Evolutionary conservation across 2,888 invertebrate species (phyloP).

Genomic region (Aphodius granarius): DNA sequence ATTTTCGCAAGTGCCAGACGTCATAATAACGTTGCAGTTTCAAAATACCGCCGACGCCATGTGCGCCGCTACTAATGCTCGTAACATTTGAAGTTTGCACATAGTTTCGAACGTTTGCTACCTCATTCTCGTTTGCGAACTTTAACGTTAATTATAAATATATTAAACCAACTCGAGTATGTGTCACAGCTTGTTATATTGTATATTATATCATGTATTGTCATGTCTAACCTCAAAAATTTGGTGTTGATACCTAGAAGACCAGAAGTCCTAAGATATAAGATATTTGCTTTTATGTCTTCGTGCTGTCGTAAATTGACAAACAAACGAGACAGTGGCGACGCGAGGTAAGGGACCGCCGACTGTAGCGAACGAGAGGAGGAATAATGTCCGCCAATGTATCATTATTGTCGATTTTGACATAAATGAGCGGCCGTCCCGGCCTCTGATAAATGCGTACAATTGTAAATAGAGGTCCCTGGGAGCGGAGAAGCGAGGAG

Average conservation of each 20-base stretch:
- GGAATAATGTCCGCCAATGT: conserved; percentile 35
- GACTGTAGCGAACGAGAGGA: conserved; percentile 26
- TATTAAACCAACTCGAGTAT: neutral
- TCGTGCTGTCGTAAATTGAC: conserved; percentile 12
- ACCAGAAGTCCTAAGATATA: neutral
- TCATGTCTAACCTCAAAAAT: neutral
- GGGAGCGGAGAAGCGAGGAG: conserved; percentile 4
- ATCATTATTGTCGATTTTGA: conserved; percentile 50
- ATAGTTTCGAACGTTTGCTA: neutral
- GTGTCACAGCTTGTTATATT: neutral
- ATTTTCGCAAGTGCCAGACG: conserved; percentile 8
- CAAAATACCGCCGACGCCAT: conserved; percentile 6
- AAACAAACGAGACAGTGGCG: conserved; percentile 15
- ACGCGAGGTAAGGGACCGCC: neutral
- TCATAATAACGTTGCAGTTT: conserved; percentile 2
- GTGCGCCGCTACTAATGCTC: neutral
- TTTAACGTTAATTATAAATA: neutral
- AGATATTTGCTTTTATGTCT: conserved; percentile 3
- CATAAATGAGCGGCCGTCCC: conserved; percentile 44
- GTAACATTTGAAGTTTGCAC: conserved; percentile 2
- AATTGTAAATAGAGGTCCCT: conserved; percentile 18
- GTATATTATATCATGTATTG: too few species aligned
- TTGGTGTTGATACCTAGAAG: too few species aligned
- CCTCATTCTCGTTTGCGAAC: neutral
- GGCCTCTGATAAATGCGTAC: conserved; percentile 22